phyloP scores from a whole-genome alignment of 2,888 invertebrate genomes.

The Troides helena region DNA sequence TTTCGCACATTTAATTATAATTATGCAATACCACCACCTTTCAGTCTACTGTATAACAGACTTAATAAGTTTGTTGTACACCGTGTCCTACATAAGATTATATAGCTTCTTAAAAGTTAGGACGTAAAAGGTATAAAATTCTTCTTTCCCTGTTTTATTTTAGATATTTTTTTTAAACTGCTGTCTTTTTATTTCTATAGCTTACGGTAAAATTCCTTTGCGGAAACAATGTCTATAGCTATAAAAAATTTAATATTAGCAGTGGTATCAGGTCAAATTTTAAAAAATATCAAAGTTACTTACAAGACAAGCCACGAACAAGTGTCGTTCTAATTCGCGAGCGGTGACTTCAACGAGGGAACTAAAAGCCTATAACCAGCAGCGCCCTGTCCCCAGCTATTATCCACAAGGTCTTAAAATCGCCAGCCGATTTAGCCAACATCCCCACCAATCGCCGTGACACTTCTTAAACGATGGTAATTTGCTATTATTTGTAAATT shows the following conservation, averaged over 20 bases:
- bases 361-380: slow-evolving; percentile 51
- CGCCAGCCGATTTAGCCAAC: slow-evolving; percentile 74
- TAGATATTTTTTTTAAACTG: too few species aligned
- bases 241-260: neutral
- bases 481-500: slow-evolving; percentile 80
- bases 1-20: too few species aligned
- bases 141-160: too few species aligned
- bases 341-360: slow-evolving; percentile 52
- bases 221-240: too few species aligned
- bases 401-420: slow-evolving; percentile 76
- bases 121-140: too few species aligned
- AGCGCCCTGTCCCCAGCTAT: slow-evolving; percentile 67
- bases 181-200: too few species aligned
- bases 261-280: neutral
- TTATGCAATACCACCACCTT: too few species aligned
- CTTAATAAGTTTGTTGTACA: too few species aligned
- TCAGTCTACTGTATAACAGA: too few species aligned
- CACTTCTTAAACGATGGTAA: slow-evolving; percentile 80
- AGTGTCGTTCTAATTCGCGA: slow-evolving; percentile 54
- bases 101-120: too few species aligned
- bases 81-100: too few species aligned
- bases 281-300: slow-evolving; percentile 28
- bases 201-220: too few species aligned
- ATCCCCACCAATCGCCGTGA: slow-evolving; percentile 77
- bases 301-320: slow-evolving; percentile 19